Evolutionary conservation across 2,888 invertebrate species (phyloP).

Genomic region (Rambutsinella grinnellia): DNA sequence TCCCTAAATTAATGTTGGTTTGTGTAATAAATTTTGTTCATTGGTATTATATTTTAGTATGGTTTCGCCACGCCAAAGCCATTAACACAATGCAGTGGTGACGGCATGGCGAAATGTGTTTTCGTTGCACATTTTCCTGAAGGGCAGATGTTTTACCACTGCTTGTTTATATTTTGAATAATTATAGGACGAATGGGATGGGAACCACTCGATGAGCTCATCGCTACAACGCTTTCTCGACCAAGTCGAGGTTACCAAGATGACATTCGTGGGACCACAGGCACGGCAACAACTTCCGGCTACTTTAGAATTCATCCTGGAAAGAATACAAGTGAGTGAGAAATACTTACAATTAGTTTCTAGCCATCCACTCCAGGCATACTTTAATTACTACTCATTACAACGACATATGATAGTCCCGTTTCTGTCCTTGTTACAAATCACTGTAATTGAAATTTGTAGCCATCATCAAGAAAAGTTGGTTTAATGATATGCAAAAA

Average conservation of each 20-base stretch:
- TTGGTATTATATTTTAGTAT: no score
- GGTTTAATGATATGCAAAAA: no score
- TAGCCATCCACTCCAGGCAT: no score
- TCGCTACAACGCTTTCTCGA: conserved; percentile 88
- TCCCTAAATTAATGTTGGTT: background rate
- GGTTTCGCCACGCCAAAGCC: no score
- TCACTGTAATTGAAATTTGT: no score
- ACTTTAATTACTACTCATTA: no score
- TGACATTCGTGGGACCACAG: conserved; percentile 77
- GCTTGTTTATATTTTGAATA: conserved; percentile 10
- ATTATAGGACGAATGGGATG: conserved; percentile 76
- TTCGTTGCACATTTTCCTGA: background rate
- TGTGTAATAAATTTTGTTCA: conserved; percentile 27
- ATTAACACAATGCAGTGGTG: no score
- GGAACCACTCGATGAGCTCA: conserved; percentile 81
- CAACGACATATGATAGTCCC: no score
- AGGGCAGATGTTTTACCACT: conserved; percentile 15
- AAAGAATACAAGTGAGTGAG: conserved; percentile 80
- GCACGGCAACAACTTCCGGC: conserved; percentile 83
- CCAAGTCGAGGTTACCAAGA: conserved; percentile 86
- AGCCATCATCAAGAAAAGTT: no score
- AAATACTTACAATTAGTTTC: no score
- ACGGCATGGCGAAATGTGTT: background rate
- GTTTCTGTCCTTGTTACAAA: no score
- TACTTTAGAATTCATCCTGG: conserved; percentile 91